A percentile compares a stretch with the other conserved stretches of the same genome.
Evolutionary conservation across 2,888 invertebrate species (phyloP).

Genomic region (Mimachlamys varia): DNA sequence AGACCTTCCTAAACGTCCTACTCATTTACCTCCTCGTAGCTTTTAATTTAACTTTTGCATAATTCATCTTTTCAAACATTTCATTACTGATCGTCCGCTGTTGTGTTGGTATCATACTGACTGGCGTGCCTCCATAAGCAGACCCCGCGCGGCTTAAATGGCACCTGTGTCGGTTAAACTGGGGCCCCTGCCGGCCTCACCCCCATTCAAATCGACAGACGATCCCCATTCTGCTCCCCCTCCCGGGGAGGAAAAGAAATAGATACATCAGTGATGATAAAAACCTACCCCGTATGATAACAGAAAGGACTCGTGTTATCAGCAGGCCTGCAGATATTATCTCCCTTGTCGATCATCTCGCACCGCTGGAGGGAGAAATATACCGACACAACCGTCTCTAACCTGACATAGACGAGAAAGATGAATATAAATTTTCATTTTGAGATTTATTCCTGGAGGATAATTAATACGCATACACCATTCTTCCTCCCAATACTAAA

Average conservation of each 20-base stretch:
- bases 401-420: background rate
- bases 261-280: constrained; percentile 26
- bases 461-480: background rate
- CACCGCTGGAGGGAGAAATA: constrained; percentile 18
- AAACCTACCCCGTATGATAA: constrained; percentile 4
- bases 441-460: background rate
- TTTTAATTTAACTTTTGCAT: constrained; percentile 23
- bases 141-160: background rate
- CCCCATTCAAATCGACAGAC: constrained; percentile 26
- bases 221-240: constrained; percentile 19
- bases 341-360: constrained; percentile 34
- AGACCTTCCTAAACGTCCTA: background rate
- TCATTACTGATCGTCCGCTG: background rate
- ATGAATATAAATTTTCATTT: constrained; percentile 31
- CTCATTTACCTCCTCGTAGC: background rate
- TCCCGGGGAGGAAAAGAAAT: constrained; percentile 25
- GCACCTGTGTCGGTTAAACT: constrained; percentile 34
- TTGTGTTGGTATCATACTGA: background rate
- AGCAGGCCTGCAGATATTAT: background rate
- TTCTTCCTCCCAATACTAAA: background rate
- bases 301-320: constrained; percentile 22
- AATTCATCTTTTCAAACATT: background rate
- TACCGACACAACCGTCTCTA: background rate
- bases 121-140: constrained; percentile 1
- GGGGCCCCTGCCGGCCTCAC: background rate